These are phyloP conservation scores for Cyrtonyx montezumae DNA, from an alignment of 2,113 vertebrate species.

Conservation along the genomic window DNA sequence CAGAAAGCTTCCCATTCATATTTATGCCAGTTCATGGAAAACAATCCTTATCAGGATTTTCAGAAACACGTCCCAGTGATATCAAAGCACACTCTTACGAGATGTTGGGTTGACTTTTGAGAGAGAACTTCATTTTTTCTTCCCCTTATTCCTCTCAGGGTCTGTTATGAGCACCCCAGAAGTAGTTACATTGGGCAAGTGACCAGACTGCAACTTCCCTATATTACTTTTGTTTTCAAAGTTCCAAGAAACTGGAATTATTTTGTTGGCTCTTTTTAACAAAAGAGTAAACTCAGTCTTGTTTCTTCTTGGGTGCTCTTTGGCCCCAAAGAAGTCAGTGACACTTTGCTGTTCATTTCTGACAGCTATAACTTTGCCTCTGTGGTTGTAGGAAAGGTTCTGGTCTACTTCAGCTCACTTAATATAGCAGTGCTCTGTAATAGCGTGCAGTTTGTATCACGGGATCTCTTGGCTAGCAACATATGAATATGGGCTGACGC, in stretches of 20 bases:
- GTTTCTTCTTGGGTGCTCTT: background rate
- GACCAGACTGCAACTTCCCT: background rate
- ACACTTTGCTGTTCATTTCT: background rate
- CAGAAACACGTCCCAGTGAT: background rate
- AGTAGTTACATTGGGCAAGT: background rate
- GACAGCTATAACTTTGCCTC: background rate
- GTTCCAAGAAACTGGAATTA: background rate
- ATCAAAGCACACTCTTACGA: background rate
- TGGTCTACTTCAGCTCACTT: rapidly evolving
- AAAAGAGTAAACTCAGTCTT: background rate
- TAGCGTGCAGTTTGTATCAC: background rate
- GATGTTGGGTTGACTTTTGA: background rate
- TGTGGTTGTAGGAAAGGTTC: background rate
- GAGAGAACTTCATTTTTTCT: background rate
- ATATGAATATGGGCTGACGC: background rate
- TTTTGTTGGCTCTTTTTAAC: background rate
- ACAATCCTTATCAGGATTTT: background rate
- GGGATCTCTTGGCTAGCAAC: background rate
- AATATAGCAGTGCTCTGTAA: background rate
- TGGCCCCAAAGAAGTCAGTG: background rate
- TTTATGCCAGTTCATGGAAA: background rate
- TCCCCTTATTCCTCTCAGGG: background rate
- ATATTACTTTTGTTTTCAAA: background rate
- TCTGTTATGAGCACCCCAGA: background rate
- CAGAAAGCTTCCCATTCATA: background rate